These are phyloP conservation scores for Ancistrus triradiatus DNA, from an alignment of 2,113 vertebrate genomes.

Conservation along the genomic window DNA sequence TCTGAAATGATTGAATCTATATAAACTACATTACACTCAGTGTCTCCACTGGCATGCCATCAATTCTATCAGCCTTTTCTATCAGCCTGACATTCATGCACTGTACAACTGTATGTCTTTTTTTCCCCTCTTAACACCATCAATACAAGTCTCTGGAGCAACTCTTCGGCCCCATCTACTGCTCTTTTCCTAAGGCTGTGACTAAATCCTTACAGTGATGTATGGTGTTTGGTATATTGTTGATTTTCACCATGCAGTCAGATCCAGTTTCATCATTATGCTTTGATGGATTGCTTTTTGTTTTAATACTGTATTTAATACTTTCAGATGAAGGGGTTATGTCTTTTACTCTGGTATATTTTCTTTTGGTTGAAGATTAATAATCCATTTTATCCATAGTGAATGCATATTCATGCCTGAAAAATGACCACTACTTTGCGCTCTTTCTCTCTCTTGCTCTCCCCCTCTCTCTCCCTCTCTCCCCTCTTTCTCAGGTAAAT, in stretches of 20 bases:
- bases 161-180: constrained; percentile 25
- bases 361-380: too few species aligned
- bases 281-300: background rate
- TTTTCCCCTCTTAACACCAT: constrained; percentile 11
- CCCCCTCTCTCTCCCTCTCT: too few species aligned
- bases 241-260: background rate
- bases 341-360: too few species aligned
- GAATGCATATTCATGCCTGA: too few species aligned
- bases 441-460: too few species aligned
- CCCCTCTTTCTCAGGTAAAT: too few species aligned
- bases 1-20: constrained; percentile 63
- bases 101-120: constrained; percentile 46
- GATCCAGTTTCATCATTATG: background rate
- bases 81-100: constrained; percentile 48
- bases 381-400: too few species aligned
- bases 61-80: constrained; percentile 59
- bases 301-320: background rate
- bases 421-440: too few species aligned
- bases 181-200: constrained; percentile 19
- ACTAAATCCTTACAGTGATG: background rate
- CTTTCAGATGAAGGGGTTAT: too few species aligned
- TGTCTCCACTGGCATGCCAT: constrained; percentile 58
- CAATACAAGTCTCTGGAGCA: constrained; percentile 21
- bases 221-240: background rate
- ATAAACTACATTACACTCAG: constrained; percentile 65